These are phyloP conservation scores for Crotalus viridis DNA, from an alignment of 2,113 vertebrate genomes.

Conservation along the genomic window DNA sequence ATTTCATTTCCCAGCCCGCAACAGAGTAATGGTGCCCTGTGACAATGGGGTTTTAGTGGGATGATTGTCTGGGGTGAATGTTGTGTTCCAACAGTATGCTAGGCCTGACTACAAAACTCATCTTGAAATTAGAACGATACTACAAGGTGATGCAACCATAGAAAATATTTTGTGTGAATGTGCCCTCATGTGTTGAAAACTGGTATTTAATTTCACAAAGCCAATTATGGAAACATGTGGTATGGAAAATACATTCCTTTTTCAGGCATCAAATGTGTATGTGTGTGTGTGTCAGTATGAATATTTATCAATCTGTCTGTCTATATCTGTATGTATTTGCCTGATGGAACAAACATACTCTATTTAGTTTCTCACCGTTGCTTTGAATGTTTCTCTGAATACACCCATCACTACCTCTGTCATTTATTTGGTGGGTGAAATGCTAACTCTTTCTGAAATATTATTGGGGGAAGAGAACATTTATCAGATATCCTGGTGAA, in stretches of 20 bases:
- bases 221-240: background rate
- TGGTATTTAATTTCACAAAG: slow-evolving; percentile 10
- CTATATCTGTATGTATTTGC: background rate
- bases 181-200: slow-evolving; percentile 11
- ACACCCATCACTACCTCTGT: background rate
- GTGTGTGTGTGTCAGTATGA: background rate
- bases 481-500: background rate
- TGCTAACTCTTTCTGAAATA: background rate
- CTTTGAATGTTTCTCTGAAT: background rate
- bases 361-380: background rate
- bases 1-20: background rate
- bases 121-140: background rate
- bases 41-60: background rate
- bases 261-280: background rate
- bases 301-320: background rate
- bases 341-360: background rate
- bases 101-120: background rate
- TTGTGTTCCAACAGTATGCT: background rate
- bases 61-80: background rate
- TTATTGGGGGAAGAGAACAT: background rate
- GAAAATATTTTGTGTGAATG: slow-evolving; percentile 19
- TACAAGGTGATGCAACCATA: background rate
- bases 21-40: background rate
- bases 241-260: background rate
- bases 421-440: background rate